Base-by-base conservation (phyloP, 2,113 vertebrate species). In the Campylorhamphus procurvoides region DNA sequence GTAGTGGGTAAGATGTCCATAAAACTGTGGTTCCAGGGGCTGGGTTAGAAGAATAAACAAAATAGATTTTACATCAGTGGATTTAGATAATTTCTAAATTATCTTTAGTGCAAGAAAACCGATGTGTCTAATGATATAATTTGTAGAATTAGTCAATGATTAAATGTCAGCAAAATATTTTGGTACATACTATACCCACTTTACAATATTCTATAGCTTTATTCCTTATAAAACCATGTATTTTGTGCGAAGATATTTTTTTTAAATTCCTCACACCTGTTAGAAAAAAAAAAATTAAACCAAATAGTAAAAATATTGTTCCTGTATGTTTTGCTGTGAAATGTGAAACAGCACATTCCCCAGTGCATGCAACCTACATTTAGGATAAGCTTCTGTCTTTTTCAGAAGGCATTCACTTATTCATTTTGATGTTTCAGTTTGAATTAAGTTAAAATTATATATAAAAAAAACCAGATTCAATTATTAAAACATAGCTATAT, bases 41-140 rank as follows among this genome's bases (percentile, higher is more conserved):
- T 96, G 93, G 81, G 94, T 95, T 96, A 95, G 75, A 95, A 64
- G 63, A 93, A 90, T 89, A 97, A 92, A 91, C 90, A 92, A 96
- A 97, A 96, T 33, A 96, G 93, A 95, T 95, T 97, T 92, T 87
- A 96, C 73, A 56, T 93, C 87, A 85, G 76, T 90, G 87, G 86
- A 96, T 85, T 95, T 94, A 81, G 68, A 89, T 85, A 92, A 97
- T 96, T 97, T 97, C 83, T 64, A 73, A 93, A 96, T 40, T 42
- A 97, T 62, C 97, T 93, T 92, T 91, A 97, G 58, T 89, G 56
- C 50, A 96, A 95, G 87, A 91, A 76, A 95, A 60, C 37, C 90
- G 76, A 94, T 77, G n/a, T 86, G 63, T 74, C 62, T 80, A 69
- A 91, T 9, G 23, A 87, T 22, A 33, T 22, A 77, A 96, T 53